These are phyloP conservation scores for Tautogolabrus adspersus DNA, from an alignment of 2,113 vertebrate species.

Conservation along the genomic window DNA sequence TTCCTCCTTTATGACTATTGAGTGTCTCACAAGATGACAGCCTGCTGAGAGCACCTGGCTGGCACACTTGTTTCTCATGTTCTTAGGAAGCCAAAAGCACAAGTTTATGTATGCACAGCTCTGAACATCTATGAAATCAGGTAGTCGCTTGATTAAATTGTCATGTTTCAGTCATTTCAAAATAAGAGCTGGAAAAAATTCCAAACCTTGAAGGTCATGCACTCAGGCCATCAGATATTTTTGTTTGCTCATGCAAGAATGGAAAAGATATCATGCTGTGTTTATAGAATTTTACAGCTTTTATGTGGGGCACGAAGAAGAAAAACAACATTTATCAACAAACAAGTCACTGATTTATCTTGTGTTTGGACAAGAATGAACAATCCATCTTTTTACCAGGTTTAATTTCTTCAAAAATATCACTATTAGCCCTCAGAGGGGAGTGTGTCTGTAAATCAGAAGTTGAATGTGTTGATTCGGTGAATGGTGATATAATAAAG, in stretches of 20 bases:
- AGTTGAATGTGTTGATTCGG: constrained; percentile 48
- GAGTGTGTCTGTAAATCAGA: constrained; percentile 50
- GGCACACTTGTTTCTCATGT: constrained; percentile 39
- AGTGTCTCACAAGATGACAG: constrained; percentile 77
- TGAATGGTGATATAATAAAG: constrained; percentile 16
- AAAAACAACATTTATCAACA: constrained; percentile 67
- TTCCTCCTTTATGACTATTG: constrained; percentile 78
- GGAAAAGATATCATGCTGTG: constrained; percentile 76
- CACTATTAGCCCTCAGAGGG: constrained; percentile 59
- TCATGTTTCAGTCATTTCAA: constrained; percentile 74
- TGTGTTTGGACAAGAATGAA: constrained; percentile 78
- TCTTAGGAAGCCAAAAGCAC: constrained; percentile 21
- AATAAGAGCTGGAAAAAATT: constrained; percentile 76
- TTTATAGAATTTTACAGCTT: constrained; percentile 77
- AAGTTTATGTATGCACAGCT: constrained; percentile 47
- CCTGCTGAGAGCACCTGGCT: constrained; percentile 77
- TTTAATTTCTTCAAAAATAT: constrained; percentile 73
- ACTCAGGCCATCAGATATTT: constrained; percentile 66
- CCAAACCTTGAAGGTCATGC: constrained; percentile 70
- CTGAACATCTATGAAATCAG: constrained; percentile 68
- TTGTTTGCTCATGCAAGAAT: constrained; percentile 72
- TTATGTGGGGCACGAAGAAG: constrained; percentile 67
- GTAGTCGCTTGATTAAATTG: constrained; percentile 75
- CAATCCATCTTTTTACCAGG: constrained; percentile 60
- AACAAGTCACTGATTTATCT: constrained; percentile 71